Evolutionary conservation across 23 tunicate genomes (phyloP), one percentile per base, ranked within the genome.

Genomic region (Trididemnum miniatum): DNA sequence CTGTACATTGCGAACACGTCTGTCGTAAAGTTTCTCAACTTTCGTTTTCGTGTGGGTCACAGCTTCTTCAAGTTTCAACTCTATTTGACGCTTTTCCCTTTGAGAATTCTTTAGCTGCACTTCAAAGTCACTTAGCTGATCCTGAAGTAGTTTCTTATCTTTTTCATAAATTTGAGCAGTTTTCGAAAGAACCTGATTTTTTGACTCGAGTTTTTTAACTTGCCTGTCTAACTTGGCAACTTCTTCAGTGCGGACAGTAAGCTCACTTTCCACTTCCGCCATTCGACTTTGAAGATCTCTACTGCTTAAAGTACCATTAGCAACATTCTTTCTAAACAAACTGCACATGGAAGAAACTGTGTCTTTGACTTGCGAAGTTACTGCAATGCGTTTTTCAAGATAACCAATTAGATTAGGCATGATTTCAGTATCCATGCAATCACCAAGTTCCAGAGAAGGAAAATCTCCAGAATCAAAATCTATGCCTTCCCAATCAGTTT

Each of bases 121-220:
- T 71, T 89, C 87, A 20, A 79, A 80, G 22, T 89, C 94, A 60
- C 67, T 67, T 12, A 95, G 74, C 91, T 87, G 87, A 20, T 85
- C 87, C 25, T 88, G 86, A 2, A 92, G 78, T 50, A 57, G 72
- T 44, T 93, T 88, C 51, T 93, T 93, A 34, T 93, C 98, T 28
- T 80, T 88, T 54, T 93, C 93, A 81, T 75, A 93, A 20, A 88
- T 85, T 84, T 87, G 84, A 27, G 98, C 84, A 7, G 98, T 93
- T 52, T 76, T 84, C 1, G 89, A 67, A 30, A 93, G 71, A 18
- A 93, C 93, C 81, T 93, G 98, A 80, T 93, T 93, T 86, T 93
- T 93, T 24, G 98, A 87, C 54, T 93, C 98, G 0, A 93, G 89
- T 63, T 88, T 93, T 35, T 85, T 85, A 32, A 93, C 88, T 73